phyloP scores from a whole-genome alignment of 1,140 invertebrate species.

The Papilio helenus region DNA sequence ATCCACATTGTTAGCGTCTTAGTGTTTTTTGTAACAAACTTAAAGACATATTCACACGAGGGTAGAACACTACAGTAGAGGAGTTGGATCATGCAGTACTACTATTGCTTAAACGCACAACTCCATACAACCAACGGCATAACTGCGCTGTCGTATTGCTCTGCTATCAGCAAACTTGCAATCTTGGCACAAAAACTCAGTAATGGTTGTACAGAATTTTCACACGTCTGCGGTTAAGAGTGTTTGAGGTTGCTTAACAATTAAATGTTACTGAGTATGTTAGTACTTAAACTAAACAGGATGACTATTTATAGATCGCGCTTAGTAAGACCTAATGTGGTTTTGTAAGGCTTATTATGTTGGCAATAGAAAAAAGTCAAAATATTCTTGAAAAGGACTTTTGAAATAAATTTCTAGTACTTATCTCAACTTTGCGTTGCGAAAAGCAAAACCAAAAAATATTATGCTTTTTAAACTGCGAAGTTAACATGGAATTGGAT shows the following conservation, averaged over 20 bases:
- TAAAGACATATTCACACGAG: background rate
- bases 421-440: too few relatives aligned
- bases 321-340: background rate
- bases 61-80: background rate
- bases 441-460: too few relatives aligned
- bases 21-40: background rate
- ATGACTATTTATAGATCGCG: constrained; percentile 18
- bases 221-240: background rate
- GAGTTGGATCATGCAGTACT: background rate
- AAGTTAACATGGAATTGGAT: background rate
- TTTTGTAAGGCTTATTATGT: background rate
- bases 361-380: too few relatives aligned
- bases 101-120: background rate
- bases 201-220: background rate
- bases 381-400: too few relatives aligned
- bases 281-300: background rate
- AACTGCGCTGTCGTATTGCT: background rate
- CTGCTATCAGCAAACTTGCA: background rate
- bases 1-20: constrained; percentile 27
- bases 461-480: too few relatives aligned
- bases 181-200: background rate
- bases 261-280: background rate
- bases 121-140: background rate
- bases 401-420: too few relatives aligned
- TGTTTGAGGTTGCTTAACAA: constrained; percentile 16